Base-by-base conservation (phyloP, 2,797 vertebrate genomes). In the Buphagus erythrorhynchus region DNA sequence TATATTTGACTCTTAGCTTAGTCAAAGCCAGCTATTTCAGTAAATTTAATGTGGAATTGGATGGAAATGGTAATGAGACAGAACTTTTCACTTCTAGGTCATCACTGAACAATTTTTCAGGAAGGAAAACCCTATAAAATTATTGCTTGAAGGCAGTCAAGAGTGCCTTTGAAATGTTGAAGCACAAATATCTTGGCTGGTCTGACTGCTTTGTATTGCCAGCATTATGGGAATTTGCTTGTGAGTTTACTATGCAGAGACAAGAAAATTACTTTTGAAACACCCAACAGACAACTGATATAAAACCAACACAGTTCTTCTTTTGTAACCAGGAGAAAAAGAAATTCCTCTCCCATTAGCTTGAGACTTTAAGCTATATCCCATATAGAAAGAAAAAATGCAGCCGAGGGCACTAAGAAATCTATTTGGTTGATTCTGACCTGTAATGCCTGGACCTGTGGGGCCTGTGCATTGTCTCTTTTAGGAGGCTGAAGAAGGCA, bases 111-210 rank as follows among this genome's bases (percentile, higher is more conserved):
- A 83, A 88, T 81, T 92, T 95, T 95, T 90, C 86, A 93, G 92
- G 83, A 95, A 92, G 73, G 59, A 93, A 95, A 93, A 35, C 29
- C 35, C 71, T 79, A 62, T 81, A 86, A 93, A 93, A 95, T 84
- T 72, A 72, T 77, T 92, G 36, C 72, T 92, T 90, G 69, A 94
- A 92, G 71, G 74, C 73, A 94, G 83, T 92, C 69, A 88, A 66
- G 57, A 95, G 66, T 55, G 69, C 45, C 76, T 86, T 92, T 96
- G 92, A 91, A 95, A 90, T 21, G 3, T 1, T 57, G 51, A 92
- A 97, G 82, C 59, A 88, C n/a, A 92, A 92, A 79, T 86, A 75
- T 79, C 82, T 95, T 97, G 93, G 94, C 96, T 92, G 43, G 25
- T 67, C 69, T 82, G 62, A 63, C 46, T 81, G 62, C 73, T 92